Base-by-base conservation (phyloP, 2,888 invertebrate species). In the Athalia circularis region DNA sequence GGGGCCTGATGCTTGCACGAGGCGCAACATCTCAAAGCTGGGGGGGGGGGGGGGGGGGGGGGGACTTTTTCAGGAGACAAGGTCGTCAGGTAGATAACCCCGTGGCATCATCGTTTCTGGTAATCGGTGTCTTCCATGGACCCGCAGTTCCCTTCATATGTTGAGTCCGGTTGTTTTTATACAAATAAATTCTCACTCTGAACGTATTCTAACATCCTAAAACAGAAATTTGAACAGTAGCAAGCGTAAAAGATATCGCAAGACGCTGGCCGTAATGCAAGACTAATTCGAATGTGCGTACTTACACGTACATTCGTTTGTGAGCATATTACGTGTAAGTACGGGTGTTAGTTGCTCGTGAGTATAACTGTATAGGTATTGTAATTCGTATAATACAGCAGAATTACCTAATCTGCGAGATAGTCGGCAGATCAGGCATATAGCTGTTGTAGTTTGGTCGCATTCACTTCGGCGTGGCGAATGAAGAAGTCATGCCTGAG, bases 71-170 rank as follows among this genome's bases (percentile, higher is more conserved):
- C 47, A 82, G 86, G 84, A 82, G 84, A 82, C 86, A 86, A 87
- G 87, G 87, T 86, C 86, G 84, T 80, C 83, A 83, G 85, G 86
- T 86, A 84, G 84, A 86, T 85, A 87, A 87, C 86, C 87, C 84
- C 84, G 79, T 62, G 80, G 80, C 85, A 81, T 82, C 83, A 81
- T 84, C 83, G 84, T 80, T 80, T 80, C 7, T 61, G 15, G 9
- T 15, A 43, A 50, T 74, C 43, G 13, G 15, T 59, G 61, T 13
- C 59, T 29, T 13, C 47, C 47, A 45, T 11, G 59, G 0, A 43
- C 59, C 72, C 11, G 9, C 52, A 7, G 47, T 72, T n/a, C 54
- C 8, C 15, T 6, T 54, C 45, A 54, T 15, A 1, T 29, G 29
- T 29, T 2, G 29, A 29, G 1, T 29, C 29, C 29, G 29, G 29